phyloP scores from a whole-genome alignment of 2,113 vertebrate species.

The Tychaedon coryphoeus region DNA sequence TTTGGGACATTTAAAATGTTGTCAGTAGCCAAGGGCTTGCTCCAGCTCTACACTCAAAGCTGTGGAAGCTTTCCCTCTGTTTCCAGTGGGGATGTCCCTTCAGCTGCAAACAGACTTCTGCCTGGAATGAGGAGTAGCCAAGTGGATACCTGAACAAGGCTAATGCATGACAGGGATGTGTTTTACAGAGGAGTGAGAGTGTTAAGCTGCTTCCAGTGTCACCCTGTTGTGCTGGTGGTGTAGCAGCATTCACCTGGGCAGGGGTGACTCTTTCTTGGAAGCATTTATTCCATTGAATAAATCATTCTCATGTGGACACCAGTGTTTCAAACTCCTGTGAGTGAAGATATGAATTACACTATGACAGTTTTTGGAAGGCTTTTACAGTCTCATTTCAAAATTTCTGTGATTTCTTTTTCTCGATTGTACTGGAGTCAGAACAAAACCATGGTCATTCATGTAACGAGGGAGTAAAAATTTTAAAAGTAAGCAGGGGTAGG shows the following conservation, averaged over 20 bases:
- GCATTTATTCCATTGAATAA: not conserved
- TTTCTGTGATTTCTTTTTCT: not conserved
- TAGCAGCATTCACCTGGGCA: not conserved
- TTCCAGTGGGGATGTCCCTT: not conserved
- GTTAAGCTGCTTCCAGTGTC: not conserved
- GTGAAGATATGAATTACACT: not conserved
- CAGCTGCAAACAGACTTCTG: not conserved
- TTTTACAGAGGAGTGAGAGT: not conserved
- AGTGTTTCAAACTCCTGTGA: not conserved
- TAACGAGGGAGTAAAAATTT: not conserved
- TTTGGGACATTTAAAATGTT: not conserved
- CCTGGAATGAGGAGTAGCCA: not conserved
- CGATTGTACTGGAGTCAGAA: not conserved
- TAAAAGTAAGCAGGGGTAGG: not conserved
- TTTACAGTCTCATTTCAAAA: not conserved
- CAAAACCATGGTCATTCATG: not conserved
- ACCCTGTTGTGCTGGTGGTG: not conserved
- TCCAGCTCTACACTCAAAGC: not conserved
- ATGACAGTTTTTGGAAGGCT: not conserved
- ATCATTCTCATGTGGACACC: not conserved
- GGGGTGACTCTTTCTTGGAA: not conserved
- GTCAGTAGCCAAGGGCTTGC: not conserved
- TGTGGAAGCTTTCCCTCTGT: accelerated
- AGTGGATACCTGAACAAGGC: not conserved
- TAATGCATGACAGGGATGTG: not conserved